phyloP scores from a whole-genome alignment of 2,113 vertebrate species.

The Shinisaurus crocodilurus region DNA sequence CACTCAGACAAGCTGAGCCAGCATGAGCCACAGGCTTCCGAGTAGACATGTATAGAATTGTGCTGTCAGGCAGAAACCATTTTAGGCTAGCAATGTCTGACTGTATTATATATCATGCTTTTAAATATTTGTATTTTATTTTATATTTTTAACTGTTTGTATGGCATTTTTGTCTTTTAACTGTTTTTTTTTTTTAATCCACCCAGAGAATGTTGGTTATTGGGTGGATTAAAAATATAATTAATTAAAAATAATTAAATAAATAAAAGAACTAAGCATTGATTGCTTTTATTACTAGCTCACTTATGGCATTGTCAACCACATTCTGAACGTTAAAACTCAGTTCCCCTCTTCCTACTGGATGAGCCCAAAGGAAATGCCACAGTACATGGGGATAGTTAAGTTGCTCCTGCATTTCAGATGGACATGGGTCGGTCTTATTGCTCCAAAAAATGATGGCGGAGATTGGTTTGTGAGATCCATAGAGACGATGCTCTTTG shows the following conservation, averaged over 20 bases:
- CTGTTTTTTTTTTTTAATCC: too few relatives aligned
- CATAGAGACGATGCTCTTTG: not conserved
- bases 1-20: too few relatives aligned
- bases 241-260: too few relatives aligned
- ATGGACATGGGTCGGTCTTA: slow-evolving; percentile 2
- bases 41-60: not conserved
- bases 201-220: too few relatives aligned
- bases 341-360: not conserved
- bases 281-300: not conserved
- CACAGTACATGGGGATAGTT: not conserved
- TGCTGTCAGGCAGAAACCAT: not conserved
- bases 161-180: too few relatives aligned
- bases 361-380: slow-evolving; percentile 8
- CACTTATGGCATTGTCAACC: not conserved
- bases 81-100: not conserved
- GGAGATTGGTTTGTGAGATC: slow-evolving; percentile 3
- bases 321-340: not conserved
- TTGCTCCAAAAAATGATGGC: not conserved
- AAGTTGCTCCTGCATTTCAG: slow-evolving; percentile 16
- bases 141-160: too few relatives aligned
- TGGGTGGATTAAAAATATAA: too few relatives aligned
- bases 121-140: too few relatives aligned
- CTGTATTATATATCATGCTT: too few relatives aligned
- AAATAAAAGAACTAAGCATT: too few relatives aligned
- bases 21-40: too few relatives aligned